A percentile compares a stretch with the other conserved stretches of the same genome.
Conservation (phyloP, 1,140 invertebrate genomes). For the Temnothorax curvispinosus region DNA sequence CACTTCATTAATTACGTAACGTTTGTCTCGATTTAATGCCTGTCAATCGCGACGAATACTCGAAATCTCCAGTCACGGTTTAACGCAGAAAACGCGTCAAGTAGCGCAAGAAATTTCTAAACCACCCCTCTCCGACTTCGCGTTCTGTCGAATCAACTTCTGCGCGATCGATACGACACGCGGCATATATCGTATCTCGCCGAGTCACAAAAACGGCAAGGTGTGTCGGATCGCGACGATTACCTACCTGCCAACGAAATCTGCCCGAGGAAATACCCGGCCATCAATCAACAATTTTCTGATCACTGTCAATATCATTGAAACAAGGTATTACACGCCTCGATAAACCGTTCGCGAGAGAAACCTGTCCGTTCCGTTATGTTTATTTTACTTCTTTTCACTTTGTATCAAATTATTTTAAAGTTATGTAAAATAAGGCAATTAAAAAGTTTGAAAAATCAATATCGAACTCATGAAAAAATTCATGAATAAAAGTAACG, state of each 20-base stretch:
- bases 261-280: slow-evolving; percentile 1
- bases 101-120: slow-evolving; percentile 46
- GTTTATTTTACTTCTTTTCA: background rate
- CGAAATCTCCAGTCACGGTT: background rate
- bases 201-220: slow-evolving; percentile 50
- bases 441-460: background rate
- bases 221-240: slow-evolving; percentile 30
- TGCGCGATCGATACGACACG: slow-evolving; percentile 36
- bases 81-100: background rate
- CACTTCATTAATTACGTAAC: slow-evolving; percentile 5
- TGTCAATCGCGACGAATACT: background rate
- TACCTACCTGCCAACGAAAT: slow-evolving; percentile 19
- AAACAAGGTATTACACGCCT: background rate
- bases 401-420: background rate
- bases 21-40: background rate
- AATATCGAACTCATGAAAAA: background rate
- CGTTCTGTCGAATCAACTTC: background rate
- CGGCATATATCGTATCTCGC: background rate
- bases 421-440: background rate
- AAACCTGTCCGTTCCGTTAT: background rate
- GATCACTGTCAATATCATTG: background rate
- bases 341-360: background rate
- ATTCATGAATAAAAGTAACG: background rate
- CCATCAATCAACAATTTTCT: slow-evolving; percentile 16
- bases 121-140: slow-evolving; percentile 16